Evolutionary conservation across 2,113 vertebrate genomes (phyloP), one percentile per base, ranked within the genome.

Genomic region (Thunnus maccoyii): DNA sequence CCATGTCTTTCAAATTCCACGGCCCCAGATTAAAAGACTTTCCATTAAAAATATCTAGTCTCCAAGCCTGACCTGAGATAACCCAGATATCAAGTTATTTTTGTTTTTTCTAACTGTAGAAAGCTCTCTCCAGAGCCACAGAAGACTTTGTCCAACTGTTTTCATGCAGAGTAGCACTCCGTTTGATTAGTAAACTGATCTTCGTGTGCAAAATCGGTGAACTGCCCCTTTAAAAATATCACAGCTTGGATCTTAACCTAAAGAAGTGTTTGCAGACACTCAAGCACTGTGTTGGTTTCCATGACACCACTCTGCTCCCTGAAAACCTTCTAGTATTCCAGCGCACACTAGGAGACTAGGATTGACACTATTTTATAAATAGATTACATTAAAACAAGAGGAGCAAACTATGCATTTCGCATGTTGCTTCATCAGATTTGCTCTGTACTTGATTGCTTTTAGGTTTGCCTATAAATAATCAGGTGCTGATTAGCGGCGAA

Each of bases 281-380:
- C 32, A 2, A 32, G 48, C 10, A 3, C 12, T 57, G 54, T 16
- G 14, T 44, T 52, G 25, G 41, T 46, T 71, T 51, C 54, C 11
- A 4, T 60, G 61, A 69, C 52, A 0, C 48, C 50, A 62, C 22
- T 63, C 56, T 79, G 54, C 78, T 71, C 79, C 67, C 76, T 79
- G 56, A 0, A 41, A 41, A 41, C 36, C 36, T 41, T 41, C 36
- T 41, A 2, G 7, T 41, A 41, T 41, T 41, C 36, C 36, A 41
- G 8, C 36, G 36, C 36, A 41, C 36, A 41, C 9, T 9, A 41
- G 36, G 36, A 41, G 1, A 41, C 7, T 41, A 41, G 36, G 36
- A 41, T 2, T 41, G 36, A 41, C 32, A 36, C 32, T 32, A 4
- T 36, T 36, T 41, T 41, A 8, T 41, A 2, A 9, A 9, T 9